Conservation (phyloP, 2,888 invertebrate species). For the Terebella lapidaria region DNA sequence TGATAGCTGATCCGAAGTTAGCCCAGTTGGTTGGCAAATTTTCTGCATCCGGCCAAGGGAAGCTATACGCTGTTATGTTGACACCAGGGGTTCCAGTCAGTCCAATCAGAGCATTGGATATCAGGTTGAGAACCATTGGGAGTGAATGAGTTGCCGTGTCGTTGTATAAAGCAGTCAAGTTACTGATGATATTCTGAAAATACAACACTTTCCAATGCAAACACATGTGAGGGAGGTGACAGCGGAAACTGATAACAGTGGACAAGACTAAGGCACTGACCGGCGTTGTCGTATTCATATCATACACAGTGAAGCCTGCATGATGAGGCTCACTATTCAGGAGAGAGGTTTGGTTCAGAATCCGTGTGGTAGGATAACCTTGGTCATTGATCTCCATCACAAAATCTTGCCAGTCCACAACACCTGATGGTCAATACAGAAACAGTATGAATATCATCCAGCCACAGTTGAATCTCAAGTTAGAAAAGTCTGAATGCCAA, state of each 20-base stretch:
- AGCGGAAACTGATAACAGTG: background rate
- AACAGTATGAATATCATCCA: no score
- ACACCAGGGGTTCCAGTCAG: background rate
- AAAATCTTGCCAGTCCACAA: background rate
- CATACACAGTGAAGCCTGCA: background rate
- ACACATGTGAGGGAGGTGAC: background rate
- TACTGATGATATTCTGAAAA: background rate
- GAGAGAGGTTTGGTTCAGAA: background rate
- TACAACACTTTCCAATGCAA: no score
- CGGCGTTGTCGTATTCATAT: background rate
- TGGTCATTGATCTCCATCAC: background rate
- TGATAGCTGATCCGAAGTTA: slow-evolving; percentile 68
- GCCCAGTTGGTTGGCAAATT: slow-evolving; percentile 61
- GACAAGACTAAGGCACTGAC: background rate
- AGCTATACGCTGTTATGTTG: slow-evolving; percentile 6
- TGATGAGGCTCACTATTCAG: background rate
- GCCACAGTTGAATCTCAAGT: no score
- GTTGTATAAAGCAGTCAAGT: slow-evolving; percentile 55
- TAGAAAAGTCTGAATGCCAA: no score
- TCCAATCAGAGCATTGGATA: slow-evolving; percentile 31
- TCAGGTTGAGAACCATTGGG: slow-evolving; percentile 58
- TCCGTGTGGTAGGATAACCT: background rate
- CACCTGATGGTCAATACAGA: no score
- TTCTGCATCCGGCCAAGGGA: slow-evolving; percentile 13
- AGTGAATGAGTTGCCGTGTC: slow-evolving; percentile 75